Base-by-base conservation (phyloP, 2,113 vertebrate species). In the Pogonocichla stellata region DNA sequence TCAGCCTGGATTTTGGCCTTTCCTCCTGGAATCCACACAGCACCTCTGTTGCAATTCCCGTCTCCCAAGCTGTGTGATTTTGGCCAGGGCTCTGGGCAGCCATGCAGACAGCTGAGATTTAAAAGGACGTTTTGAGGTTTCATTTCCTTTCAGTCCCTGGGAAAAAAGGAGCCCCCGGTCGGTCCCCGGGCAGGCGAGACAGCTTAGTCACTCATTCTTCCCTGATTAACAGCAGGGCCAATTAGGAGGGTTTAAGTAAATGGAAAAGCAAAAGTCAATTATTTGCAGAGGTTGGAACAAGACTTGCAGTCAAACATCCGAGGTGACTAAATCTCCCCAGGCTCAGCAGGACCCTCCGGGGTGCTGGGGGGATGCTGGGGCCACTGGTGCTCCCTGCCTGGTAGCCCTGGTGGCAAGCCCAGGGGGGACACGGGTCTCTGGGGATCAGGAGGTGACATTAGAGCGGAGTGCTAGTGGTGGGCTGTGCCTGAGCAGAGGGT, bases 131-230 rank as follows among this genome's bases (percentile, higher is more conserved):
- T 91, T 58, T 90, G 93, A 95, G 95, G 94, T 95, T 82, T 90
- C 56, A 66, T 86, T 96, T 95, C 95, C 95, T 92, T 95, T 82
- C 71, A 74, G 85, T 88, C 56, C 95, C 73, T 95, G 93, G 95
- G 96, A 91, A 95, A 92, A 61, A 92, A 77, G 43, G 33, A 89
- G 69, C 66, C 88, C 83, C 61, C 0, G 1, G 34, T 87, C 0
- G 1, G 33, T 87, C 64, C 80, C 61, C 2, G 1, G 50, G 90
- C 90, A 69, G 85, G 60, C 66, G 25, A 82, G 79, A 47, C 33
- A 2, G 86, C 86, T 95, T 90, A 86, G 90, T 94, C 88, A 96
- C 88, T 95, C 95, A 92, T 96, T 94, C 92, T 88, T 86, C 75
- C 60, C 87, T 83, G 82, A 95, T 95, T 90, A 95, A 77, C 45